phyloP scores from a whole-genome alignment of 2,888 invertebrate species.

The Dromius quadrimaculatus region DNA sequence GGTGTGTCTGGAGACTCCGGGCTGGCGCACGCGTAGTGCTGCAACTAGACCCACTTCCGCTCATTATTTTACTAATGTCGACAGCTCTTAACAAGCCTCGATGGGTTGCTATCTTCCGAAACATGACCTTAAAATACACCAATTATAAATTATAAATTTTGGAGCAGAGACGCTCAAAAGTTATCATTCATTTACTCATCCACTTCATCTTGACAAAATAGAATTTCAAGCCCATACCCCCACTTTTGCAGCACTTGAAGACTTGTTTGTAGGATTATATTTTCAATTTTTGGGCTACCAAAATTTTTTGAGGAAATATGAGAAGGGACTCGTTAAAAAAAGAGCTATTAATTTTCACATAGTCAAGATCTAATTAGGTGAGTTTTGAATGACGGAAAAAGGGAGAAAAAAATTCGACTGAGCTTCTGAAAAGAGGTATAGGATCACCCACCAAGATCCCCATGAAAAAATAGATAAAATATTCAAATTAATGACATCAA shows the following conservation, averaged over 20 bases:
- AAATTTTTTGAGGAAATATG: slow-evolving; percentile 2
- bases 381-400: slow-evolving; percentile 12
- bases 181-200: too few relatives aligned
- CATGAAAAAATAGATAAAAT: slow-evolving; percentile 23
- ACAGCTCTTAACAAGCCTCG: slow-evolving; percentile 41
- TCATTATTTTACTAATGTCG: slow-evolving; percentile 36
- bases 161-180: neutral
- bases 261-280: too few relatives aligned
- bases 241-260: too few relatives aligned
- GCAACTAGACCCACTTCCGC: slow-evolving; percentile 45
- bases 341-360: slow-evolving; percentile 36
- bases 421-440: neutral
- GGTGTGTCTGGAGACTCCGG: slow-evolving; percentile 37
- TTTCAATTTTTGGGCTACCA: slow-evolving; percentile 1
- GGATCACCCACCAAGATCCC: slow-evolving; percentile 27
- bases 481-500: slow-evolving; percentile 18
- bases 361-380: slow-evolving; percentile 43
- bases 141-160: slow-evolving; percentile 44
- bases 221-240: too few relatives aligned
- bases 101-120: slow-evolving; percentile 26
- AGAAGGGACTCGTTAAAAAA: slow-evolving; percentile 16
- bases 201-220: too few relatives aligned
- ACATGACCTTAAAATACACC: slow-evolving; percentile 37
- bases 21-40: slow-evolving; percentile 29
- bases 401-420: neutral